Evolutionary conservation across 2,888 invertebrate genomes (phyloP).

Genomic region (Laothoe populi): DNA sequence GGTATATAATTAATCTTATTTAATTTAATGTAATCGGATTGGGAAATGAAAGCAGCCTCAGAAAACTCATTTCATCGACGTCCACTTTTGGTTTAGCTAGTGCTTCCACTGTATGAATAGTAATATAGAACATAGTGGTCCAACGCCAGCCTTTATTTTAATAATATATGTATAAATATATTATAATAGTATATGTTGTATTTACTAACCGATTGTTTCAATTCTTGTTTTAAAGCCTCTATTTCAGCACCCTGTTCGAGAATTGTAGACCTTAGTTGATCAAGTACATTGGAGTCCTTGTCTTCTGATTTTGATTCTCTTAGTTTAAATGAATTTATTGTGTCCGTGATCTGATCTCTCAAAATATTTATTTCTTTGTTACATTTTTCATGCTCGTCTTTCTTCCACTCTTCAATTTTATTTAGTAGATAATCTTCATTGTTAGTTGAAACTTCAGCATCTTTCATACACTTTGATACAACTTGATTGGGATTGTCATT

Average conservation of each 20-base stretch:
- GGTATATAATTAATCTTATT: too few species aligned
- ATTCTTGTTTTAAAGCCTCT: slow-evolving; percentile 71
- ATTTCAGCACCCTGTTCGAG: slow-evolving; percentile 83
- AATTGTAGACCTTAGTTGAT: slow-evolving; percentile 71
- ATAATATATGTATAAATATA: slow-evolving; percentile 19
- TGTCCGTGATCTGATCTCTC: slow-evolving; percentile 69
- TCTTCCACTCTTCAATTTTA: slow-evolving; percentile 81
- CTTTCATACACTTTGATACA: slow-evolving; percentile 54
- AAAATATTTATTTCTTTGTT: slow-evolving; percentile 78
- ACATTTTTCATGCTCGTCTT: slow-evolving; percentile 81
- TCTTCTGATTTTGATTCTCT: slow-evolving; percentile 49
- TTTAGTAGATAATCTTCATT: slow-evolving; percentile 62
- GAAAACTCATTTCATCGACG: too few species aligned
- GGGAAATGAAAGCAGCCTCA: too few species aligned
- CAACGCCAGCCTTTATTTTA: too few species aligned
- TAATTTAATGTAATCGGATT: too few species aligned
- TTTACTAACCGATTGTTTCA: slow-evolving; percentile 70
- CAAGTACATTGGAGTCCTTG: slow-evolving; percentile 62
- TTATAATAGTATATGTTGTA: too few species aligned
- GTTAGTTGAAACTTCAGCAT: slow-evolving; percentile 64
- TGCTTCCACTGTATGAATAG: too few species aligned
- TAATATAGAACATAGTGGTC: too few species aligned
- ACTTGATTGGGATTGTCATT: slow-evolving; percentile 29
- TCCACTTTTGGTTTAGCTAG: too few species aligned
- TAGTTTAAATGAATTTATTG: slow-evolving; percentile 64